Evolutionary conservation across 2,797 vertebrate genomes (phyloP).

Genomic region (Myotis daubentonii): DNA sequence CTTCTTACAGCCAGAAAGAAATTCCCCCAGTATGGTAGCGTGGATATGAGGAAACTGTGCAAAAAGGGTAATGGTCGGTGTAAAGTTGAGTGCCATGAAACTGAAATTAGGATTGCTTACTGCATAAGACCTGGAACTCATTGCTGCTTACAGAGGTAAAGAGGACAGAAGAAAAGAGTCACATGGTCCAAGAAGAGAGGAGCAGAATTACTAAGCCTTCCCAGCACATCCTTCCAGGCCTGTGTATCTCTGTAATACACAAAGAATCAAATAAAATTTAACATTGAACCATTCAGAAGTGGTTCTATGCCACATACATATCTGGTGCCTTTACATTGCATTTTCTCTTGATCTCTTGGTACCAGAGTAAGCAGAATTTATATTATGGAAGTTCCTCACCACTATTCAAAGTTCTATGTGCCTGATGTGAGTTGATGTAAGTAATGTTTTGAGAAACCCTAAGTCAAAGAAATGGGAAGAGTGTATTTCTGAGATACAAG

Average conservation of each 20-base stretch:
- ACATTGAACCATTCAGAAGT: background rate
- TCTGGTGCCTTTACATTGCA: background rate
- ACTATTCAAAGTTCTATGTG: background rate
- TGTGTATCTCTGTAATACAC: background rate
- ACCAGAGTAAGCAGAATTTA: background rate
- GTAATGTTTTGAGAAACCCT: background rate
- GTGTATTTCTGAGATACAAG: background rate
- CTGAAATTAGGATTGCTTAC: conserved; percentile 69
- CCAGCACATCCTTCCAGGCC: background rate
- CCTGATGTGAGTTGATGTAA: background rate
- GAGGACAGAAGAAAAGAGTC: conserved; percentile 46
- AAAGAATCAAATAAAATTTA: conserved; percentile 64
- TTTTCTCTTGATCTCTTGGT: background rate
- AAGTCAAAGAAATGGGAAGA: background rate
- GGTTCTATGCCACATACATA: background rate
- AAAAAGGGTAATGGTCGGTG: conserved; percentile 54
- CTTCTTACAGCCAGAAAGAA: conserved; percentile 70
- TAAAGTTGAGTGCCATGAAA: conserved; percentile 24
- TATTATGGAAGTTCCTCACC: background rate
- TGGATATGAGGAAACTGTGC: conserved; percentile 72
- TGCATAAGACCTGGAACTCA: conserved; percentile 67
- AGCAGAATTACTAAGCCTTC: background rate
- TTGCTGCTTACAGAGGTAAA: conserved; percentile 67
- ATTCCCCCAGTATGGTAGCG: conserved; percentile 68
- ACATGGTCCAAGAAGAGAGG: conserved; percentile 28